These are phyloP conservation scores for Myiopsitta monachus DNA, from an alignment of 2,113 vertebrate genomes.

Conservation along the genomic window DNA sequence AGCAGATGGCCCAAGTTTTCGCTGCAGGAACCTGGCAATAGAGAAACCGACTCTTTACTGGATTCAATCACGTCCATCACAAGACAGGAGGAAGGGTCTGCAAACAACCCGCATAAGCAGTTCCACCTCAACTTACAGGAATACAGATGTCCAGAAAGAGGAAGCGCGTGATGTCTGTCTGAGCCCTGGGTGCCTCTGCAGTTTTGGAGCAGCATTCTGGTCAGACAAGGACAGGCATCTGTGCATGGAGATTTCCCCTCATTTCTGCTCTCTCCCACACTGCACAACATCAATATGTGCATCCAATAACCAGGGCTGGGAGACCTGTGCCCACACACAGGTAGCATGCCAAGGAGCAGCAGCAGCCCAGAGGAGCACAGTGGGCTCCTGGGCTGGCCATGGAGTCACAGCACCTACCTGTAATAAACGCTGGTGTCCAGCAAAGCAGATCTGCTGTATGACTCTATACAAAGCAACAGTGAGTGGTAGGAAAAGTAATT, in stretches of 20 bases:
- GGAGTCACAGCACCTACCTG: not conserved
- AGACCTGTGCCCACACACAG: not conserved
- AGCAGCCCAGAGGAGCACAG: not conserved
- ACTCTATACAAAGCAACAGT: not conserved
- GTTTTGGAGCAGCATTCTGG: not conserved
- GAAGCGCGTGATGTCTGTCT: not conserved
- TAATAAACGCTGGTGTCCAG: not conserved
- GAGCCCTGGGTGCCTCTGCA: not conserved
- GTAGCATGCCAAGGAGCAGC: not conserved
- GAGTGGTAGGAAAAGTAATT: not conserved
- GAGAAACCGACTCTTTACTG: not conserved
- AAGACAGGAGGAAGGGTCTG: not conserved
- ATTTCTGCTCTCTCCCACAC: not conserved
- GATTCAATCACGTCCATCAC: not conserved
- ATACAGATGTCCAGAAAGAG: not conserved
- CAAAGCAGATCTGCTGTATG: not conserved
- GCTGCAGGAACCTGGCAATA: constrained; percentile 16
- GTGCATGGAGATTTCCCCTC: not conserved
- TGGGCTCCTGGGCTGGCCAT: not conserved
- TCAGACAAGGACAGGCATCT: not conserved
- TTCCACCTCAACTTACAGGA: not conserved
- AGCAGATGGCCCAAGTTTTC: constrained; percentile 9
- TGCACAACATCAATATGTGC: not conserved
- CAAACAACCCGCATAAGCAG: not conserved
- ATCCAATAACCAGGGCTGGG: not conserved